Evolutionary conservation across 2,797 vertebrate genomes (phyloP).

Genomic region (Molossus alvarezi): DNA sequence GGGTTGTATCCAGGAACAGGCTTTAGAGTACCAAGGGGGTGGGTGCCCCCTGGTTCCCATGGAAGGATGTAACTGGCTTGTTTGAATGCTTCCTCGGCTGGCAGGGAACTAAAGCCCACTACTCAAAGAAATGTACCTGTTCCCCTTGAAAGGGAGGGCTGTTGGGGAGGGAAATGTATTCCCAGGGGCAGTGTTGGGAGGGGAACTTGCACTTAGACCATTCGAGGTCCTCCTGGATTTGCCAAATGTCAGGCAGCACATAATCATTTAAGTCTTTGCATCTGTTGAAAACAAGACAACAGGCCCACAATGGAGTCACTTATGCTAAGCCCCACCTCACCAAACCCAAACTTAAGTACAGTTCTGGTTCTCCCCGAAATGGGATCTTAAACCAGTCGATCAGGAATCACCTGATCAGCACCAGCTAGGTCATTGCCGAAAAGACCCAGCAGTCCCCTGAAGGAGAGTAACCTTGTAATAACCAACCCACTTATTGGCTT

Average conservation of each 20-base stretch:
- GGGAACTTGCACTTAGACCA: background rate
- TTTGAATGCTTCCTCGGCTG: background rate
- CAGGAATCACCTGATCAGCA: background rate
- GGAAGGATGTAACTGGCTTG: background rate
- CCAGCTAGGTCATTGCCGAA: background rate
- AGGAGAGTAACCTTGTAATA: background rate
- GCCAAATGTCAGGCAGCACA: background rate
- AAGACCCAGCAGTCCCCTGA: background rate
- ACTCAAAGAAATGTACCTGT: background rate
- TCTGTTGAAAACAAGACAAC: background rate
- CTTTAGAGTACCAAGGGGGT: no score
- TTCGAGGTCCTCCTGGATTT: background rate
- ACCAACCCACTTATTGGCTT: background rate
- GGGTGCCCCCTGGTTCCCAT: no score
- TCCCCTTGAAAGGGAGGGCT: background rate
- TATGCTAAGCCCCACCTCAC: background rate
- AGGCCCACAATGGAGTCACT: background rate
- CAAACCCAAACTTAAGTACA: background rate
- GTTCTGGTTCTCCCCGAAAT: background rate
- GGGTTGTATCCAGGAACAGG: background rate
- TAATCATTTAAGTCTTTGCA: no score
- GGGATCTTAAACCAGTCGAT: background rate
- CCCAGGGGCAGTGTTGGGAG: background rate
- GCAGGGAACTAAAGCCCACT: background rate
- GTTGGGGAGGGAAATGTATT: background rate